Conservation (phyloP, 2,888 invertebrate genomes). For the Petrolisthes cinctipes region DNA sequence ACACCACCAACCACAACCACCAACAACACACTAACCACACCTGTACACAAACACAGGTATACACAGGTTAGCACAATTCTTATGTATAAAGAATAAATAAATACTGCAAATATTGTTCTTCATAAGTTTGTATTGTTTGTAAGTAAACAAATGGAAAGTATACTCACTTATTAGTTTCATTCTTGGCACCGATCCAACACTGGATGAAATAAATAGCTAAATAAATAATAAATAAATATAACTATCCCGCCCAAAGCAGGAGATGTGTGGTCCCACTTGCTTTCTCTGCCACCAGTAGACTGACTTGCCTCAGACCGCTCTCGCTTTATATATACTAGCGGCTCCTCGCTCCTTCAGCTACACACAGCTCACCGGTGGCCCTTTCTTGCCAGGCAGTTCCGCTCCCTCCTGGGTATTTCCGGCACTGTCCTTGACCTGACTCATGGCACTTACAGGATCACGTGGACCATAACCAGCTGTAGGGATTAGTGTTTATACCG, state of each 20-base stretch:
- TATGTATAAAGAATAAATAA: not conserved
- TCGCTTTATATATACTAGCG: conserved; percentile 1
- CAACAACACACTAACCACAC: conserved; percentile 9
- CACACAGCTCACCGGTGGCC: not conserved
- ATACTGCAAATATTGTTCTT: not conserved
- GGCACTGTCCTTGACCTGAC: not conserved
- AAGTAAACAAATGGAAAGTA: not conserved
- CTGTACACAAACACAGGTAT: not conserved
- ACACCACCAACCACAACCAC: conserved; percentile 10
- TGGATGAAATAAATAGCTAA: conserved; percentile 19
- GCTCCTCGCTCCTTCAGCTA: not conserved
- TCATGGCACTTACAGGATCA: not conserved
- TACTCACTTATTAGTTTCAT: conserved; percentile 38
- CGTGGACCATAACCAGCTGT: not conserved
- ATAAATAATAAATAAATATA: conserved; percentile 34
- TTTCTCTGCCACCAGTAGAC: not conserved
- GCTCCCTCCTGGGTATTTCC: conserved; percentile 1
- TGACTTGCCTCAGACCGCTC: not conserved
- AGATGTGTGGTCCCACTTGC: not conserved
- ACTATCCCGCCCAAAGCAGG: not conserved
- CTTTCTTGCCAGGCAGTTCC: not conserved
- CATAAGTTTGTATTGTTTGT: too few relatives aligned
- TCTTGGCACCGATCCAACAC: not conserved
- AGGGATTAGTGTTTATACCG: too few relatives aligned
- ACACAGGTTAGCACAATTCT: too few relatives aligned